Conservation (phyloP, 2,113 vertebrate genomes). For the Equus przewalskii region DNA sequence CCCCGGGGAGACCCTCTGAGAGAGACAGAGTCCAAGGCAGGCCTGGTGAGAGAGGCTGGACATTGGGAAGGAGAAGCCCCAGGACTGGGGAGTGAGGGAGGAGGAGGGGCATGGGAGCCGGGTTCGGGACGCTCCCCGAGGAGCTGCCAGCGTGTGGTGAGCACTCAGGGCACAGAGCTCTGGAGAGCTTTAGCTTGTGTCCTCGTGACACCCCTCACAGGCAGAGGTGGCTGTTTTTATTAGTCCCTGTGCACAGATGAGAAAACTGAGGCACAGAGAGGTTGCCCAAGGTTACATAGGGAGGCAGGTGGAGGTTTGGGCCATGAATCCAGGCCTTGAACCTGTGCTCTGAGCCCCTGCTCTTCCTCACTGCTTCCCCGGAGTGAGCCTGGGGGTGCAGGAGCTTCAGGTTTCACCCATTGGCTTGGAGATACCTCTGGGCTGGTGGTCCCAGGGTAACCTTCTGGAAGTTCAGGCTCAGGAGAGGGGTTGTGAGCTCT, state of each 20-base stretch:
- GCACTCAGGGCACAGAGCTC: background rate
- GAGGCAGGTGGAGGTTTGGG: background rate
- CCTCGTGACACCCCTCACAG: rapidly evolving
- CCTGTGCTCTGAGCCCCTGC: background rate
- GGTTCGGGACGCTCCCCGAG: rapidly evolving
- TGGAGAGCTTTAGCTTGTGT: background rate
- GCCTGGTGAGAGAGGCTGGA: background rate
- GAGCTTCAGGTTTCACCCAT: rapidly evolving
- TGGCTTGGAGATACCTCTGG: background rate
- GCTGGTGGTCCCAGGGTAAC: background rate
- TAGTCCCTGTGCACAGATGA: background rate
- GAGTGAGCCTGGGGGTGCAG: too few relatives aligned
- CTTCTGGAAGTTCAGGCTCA: background rate
- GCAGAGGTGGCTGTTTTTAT: background rate
- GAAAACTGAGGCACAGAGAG: background rate
- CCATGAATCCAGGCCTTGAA: too few relatives aligned
- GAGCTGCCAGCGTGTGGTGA: background rate
- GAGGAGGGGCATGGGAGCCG: background rate
- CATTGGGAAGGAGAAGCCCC: background rate
- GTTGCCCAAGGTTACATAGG: rapidly evolving
- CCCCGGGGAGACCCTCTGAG: background rate
- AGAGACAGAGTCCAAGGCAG: too few relatives aligned
- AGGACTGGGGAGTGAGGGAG: background rate
- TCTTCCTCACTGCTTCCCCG: background rate
- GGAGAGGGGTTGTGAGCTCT: background rate